These are phyloP conservation scores for Perca flavescens DNA, from an alignment of 2,113 vertebrate genomes.

Conservation along the genomic window DNA sequence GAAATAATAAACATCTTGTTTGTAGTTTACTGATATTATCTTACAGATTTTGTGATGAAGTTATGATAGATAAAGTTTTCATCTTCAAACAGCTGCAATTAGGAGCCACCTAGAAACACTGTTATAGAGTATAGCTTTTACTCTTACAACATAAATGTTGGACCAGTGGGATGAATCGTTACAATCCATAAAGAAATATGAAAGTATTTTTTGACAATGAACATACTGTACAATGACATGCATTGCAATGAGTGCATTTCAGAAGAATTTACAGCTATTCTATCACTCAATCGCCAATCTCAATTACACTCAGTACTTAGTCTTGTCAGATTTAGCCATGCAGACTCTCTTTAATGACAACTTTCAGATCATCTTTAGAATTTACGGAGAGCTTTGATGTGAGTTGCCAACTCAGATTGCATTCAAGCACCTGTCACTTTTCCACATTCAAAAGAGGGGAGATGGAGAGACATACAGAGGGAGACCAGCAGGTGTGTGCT, in stretches of 20 bases:
- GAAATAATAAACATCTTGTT: conserved; percentile 3
- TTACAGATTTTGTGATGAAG: neutral
- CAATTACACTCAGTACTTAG: conserved; percentile 69
- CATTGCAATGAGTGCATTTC: conserved; percentile 19
- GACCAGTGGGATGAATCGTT: conserved; percentile 24
- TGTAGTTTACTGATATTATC: neutral
- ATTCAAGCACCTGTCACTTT: conserved; percentile 79
- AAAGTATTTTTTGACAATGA: conserved; percentile 57
- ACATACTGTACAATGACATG: conserved; percentile 61
- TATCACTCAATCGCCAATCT: conserved; percentile 65
- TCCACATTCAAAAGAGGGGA: conserved; percentile 60
- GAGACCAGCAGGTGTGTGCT: conserved; percentile 69
- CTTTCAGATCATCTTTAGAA: conserved; percentile 73
- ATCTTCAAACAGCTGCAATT: conserved; percentile 17
- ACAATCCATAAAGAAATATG: conserved; percentile 45
- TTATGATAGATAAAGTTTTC: neutral
- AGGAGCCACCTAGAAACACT: conserved; percentile 12
- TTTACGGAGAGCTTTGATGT: conserved; percentile 76
- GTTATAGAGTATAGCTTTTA: neutral
- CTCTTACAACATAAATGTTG: conserved; percentile 17
- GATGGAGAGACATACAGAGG: conserved; percentile 36
- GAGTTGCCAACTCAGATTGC: conserved; percentile 76
- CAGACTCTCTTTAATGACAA: conserved; percentile 78
- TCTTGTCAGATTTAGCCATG: conserved; percentile 73
- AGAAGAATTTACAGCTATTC: conserved; percentile 51